Percentiles rank a stretch among this genome's conserved stretches.
phyloP scores from a whole-genome alignment of 2,113 vertebrate species.

The Rhagologus leucostigma region DNA sequence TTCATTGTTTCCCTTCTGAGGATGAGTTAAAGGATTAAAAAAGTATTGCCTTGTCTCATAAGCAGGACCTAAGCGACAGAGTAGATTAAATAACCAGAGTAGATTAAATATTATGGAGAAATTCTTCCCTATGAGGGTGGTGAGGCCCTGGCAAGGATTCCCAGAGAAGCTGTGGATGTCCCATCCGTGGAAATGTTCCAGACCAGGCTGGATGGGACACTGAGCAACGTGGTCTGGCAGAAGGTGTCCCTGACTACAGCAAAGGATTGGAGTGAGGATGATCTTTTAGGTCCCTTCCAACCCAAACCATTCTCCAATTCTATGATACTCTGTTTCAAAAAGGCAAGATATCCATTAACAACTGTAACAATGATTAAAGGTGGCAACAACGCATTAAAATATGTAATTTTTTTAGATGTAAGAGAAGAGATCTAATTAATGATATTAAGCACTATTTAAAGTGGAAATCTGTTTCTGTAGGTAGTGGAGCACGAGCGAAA shows the following conservation, averaged over 20 bases:
- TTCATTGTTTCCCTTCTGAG: not conserved
- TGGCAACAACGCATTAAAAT: not conserved
- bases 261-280: not conserved
- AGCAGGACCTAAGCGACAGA: not conserved
- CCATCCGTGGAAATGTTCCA: not conserved
- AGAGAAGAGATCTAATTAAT: slow-evolving; percentile 33
- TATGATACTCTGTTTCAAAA: not conserved
- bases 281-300: not conserved
- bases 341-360: not conserved
- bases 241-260: not conserved
- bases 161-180: not conserved
- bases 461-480: not conserved
- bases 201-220: not conserved
- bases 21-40: not conserved
- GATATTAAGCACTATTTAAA: not conserved
- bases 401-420: not conserved
- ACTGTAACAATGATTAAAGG: not conserved
- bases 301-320: not conserved
- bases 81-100: not conserved
- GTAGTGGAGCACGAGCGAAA: not conserved
- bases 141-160: not conserved
- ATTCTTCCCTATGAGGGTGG: not conserved
- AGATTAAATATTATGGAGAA: not conserved
- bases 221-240: not conserved
- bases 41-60: not conserved